These are phyloP conservation scores for Pristionchus exspectatus DNA, from an alignment of 2,888 invertebrate genomes.

Conservation along the genomic window DNA sequence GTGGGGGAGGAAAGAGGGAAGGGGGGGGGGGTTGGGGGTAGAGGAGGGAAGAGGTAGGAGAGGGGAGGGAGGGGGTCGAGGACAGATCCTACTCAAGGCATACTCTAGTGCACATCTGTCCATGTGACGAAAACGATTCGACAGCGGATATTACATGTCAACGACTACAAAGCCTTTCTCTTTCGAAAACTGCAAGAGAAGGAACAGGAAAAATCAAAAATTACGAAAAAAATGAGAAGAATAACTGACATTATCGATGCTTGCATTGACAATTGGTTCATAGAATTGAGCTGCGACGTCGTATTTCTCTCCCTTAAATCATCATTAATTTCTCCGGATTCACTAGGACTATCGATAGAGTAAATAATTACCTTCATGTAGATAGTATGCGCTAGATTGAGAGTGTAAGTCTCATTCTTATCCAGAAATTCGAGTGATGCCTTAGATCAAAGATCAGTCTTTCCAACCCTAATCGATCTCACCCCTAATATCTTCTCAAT, in stretches of 20 bases:
- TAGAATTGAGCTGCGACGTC: constrained; percentile 98
- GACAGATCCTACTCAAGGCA: background rate
- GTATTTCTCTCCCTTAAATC: constrained; percentile 89
- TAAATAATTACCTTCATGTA: constrained; percentile 89
- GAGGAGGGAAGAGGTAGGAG: background rate
- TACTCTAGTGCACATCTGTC: background rate
- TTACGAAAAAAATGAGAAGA: background rate
- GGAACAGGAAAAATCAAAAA: too few species aligned
- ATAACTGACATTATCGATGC: constrained; percentile 86
- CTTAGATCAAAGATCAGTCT: constrained; percentile 43
- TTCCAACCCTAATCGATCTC: background rate
- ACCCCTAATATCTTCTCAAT: constrained; percentile 82
- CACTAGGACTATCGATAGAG: background rate
- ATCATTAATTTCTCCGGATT: background rate
- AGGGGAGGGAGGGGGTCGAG: background rate
- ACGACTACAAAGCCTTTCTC: background rate
- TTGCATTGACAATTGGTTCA: constrained; percentile 96
- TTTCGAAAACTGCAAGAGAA: too few species aligned
- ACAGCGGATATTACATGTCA: background rate
- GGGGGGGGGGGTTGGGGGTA: background rate
- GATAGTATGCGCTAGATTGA: constrained; percentile 97
- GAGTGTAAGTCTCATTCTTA: constrained; percentile 95
- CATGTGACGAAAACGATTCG: background rate
- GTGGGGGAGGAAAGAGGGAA: background rate
- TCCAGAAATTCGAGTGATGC: constrained; percentile 89